Evolutionary conservation across 1,140 invertebrate genomes (phyloP), one percentile per base, ranked within the genome.

Genomic region (Drosophila pachea): DNA sequence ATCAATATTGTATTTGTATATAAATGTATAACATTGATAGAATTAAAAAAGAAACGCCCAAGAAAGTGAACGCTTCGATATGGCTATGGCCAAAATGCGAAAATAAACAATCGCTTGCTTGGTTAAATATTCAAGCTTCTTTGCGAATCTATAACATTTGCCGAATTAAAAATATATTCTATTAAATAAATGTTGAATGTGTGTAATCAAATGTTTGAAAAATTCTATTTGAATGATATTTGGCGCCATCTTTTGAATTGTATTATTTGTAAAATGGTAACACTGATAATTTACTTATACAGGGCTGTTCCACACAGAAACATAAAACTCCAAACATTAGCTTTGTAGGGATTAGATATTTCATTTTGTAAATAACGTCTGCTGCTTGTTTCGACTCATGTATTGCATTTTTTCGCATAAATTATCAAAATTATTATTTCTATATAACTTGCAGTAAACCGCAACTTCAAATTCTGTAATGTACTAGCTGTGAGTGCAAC

Each of bases 101-200:
- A 71, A 43, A 67, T 42, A 54, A n/a, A 43, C 59, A 59, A 33
- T 55, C 48, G 63, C 68, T 71, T 66, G 55, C 68, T 67, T 49
- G 66, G 63, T 67, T 50, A 49, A 67, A 49, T 60, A 68, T 42
- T 73, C 63, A 64, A 68, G 72, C 53, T 73, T 79, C 78, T 76
- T 84, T 84, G 79, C 76, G 49, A 76, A 83, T 84, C 79, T 83
- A 67, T 56, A 71, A 73, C 64, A 73, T 70, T 79, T 84, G 62
- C 81, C 69, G 73, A 83, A 76, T 73, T 76, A 84, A 76, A 79
- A 73, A 83, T 75, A 84, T 74, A 83, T 65, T 78, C 62, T 75
- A 74, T 82, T 72, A 65, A 83, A 83, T 83, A 83, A 83, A 83
- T 83, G 78, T 83, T 83, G 86, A 78, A 61, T 83, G 78, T 83